These are phyloP conservation scores for Hirtodrosophila histrioides DNA, from an alignment of 2,888 invertebrate genomes.

Conservation along the genomic window DNA sequence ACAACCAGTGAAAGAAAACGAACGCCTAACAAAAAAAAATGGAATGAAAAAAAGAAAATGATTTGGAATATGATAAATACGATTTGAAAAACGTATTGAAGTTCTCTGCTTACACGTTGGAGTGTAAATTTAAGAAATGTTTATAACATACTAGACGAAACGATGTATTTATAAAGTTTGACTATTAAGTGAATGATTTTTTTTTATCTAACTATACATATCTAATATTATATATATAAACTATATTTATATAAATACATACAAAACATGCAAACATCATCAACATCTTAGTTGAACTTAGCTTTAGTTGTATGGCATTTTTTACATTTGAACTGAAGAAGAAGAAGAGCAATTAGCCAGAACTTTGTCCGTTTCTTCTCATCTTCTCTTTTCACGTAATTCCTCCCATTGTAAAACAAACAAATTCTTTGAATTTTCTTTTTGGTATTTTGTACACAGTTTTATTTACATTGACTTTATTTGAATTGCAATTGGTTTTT, in stretches of 20 bases:
- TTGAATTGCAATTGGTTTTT: slow-evolving; percentile 48
- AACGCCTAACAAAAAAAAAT: not conserved
- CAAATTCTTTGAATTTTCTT: slow-evolving; percentile 15
- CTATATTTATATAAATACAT: slow-evolving; percentile 16
- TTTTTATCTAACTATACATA: slow-evolving; percentile 31
- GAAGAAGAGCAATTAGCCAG: slow-evolving; percentile 7
- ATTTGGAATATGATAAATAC: not conserved
- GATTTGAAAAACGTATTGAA: not conserved
- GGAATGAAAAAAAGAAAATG: not conserved
- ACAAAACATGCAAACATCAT: slow-evolving; percentile 15
- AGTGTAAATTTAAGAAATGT: slow-evolving; percentile 16
- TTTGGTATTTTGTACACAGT: slow-evolving; percentile 67
- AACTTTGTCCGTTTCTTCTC: slow-evolving; percentile 6
- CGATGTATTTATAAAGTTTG: slow-evolving; percentile 33
- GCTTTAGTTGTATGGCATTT: slow-evolving; percentile 39
- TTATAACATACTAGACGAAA: slow-evolving; percentile 17
- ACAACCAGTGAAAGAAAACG: slow-evolving; percentile 22
- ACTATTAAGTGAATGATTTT: slow-evolving; percentile 39
- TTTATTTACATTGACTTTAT: slow-evolving; percentile 53
- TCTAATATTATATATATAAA: slow-evolving; percentile 14
- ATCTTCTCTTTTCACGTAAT: slow-evolving; percentile 12
- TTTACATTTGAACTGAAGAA: not conserved
- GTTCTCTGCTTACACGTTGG: slow-evolving; percentile 23
- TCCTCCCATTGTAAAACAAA: slow-evolving; percentile 6
- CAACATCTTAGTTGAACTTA: slow-evolving; percentile 59